Conservation (phyloP, 2,113 vertebrate species). For the Arizona elegans region DNA sequence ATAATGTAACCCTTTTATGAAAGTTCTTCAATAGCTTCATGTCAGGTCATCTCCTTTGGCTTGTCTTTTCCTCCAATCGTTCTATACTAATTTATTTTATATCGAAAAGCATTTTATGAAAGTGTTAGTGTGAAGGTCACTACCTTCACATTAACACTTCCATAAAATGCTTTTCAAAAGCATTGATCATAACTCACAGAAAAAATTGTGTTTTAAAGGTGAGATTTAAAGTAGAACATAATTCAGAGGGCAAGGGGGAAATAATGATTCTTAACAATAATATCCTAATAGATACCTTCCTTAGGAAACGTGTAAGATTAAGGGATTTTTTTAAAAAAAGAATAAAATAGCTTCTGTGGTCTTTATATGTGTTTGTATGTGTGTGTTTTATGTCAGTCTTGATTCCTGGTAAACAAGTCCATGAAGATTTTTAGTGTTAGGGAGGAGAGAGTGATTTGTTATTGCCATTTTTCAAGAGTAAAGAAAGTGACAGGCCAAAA, state of each 20-base stretch:
- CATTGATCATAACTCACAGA: constrained; percentile 13
- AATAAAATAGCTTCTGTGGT: neutral
- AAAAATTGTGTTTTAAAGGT: constrained; percentile 12
- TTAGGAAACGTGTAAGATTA: neutral
- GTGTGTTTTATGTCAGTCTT: neutral
- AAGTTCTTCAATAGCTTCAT: constrained; percentile 12
- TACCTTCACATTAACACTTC: constrained; percentile 24
- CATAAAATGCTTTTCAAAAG: constrained; percentile 14
- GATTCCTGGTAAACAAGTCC: neutral
- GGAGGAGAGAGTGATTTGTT: neutral
- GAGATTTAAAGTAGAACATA: constrained; percentile 17
- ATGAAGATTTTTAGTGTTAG: neutral
- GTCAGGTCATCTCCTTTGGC: constrained; percentile 20
- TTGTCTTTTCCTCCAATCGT: constrained; percentile 7
- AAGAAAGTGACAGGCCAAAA: neutral
- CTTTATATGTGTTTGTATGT: neutral
- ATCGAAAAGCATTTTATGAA: neutral
- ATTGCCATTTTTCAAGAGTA: neutral
- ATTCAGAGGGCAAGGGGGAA: neutral
- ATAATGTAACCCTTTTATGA: neutral
- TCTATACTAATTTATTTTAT: constrained; percentile 31
- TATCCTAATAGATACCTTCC: neutral
- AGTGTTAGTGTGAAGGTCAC: too few species aligned
- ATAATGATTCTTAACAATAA: neutral
- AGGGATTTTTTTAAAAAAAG: neutral